These are phyloP conservation scores for Sylvietta virens DNA, from an alignment of 2,113 vertebrate genomes.

Conservation along the genomic window DNA sequence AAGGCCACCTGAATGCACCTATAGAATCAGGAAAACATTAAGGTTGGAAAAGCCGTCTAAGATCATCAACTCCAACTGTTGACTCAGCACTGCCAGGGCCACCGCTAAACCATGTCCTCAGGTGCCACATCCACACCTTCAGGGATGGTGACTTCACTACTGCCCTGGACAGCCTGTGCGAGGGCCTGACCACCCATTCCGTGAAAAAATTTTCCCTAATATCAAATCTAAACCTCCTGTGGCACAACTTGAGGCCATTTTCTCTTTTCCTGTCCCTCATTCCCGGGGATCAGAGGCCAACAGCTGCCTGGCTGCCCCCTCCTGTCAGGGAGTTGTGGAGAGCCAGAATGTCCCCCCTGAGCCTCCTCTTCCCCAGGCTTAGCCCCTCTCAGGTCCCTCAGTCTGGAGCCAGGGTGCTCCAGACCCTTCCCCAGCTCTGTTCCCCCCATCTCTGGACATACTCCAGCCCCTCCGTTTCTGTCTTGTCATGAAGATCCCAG, in stretches of 20 bases:
- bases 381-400: neutral
- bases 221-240: neutral
- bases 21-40: neutral
- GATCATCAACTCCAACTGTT: neutral
- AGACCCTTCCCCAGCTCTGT: neutral
- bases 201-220: fast-evolving
- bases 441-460: neutral
- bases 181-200: neutral
- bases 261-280: neutral
- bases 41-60: neutral
- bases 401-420: neutral
- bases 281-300: neutral
- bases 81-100: neutral
- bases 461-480: neutral
- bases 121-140: neutral
- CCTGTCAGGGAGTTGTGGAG: neutral
- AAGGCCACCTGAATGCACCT: neutral
- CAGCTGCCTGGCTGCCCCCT: fast-evolving
- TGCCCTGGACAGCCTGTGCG: neutral
- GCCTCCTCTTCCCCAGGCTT: neutral
- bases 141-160: neutral
- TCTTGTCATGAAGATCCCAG: neutral
- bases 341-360: neutral
- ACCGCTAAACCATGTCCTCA: neutral
- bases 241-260: neutral